Conservation (phyloP, 2,888 invertebrate species). For the Rhyacophila evoluta region DNA sequence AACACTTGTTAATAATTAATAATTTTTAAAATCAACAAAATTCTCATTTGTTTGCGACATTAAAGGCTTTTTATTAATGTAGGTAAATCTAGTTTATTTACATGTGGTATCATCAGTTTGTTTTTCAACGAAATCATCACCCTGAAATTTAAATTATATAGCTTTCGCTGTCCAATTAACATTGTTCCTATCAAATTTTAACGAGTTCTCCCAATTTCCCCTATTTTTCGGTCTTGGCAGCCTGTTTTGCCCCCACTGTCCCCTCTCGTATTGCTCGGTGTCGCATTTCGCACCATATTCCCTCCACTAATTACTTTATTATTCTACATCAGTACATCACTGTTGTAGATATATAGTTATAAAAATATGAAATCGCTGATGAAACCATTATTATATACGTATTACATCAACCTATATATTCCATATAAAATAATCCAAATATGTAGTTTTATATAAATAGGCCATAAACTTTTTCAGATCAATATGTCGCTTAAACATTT, state of each 20-base stretch:
- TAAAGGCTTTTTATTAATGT: too few species aligned
- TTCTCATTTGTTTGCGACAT: background rate
- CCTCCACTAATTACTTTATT: slow-evolving; percentile 54
- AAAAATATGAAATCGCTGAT: slow-evolving; percentile 8
- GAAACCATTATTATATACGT: background rate
- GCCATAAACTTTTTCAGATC: too few species aligned
- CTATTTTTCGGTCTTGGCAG: background rate
- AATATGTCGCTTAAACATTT: too few species aligned
- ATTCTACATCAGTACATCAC: slow-evolving; percentile 40
- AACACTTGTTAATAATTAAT: too few species aligned
- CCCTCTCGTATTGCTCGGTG: slow-evolving; percentile 46
- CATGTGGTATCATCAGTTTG: too few species aligned
- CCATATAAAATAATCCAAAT: too few species aligned
- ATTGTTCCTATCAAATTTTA: slow-evolving; percentile 57
- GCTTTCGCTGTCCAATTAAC: slow-evolving; percentile 56
- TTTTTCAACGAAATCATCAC: background rate
- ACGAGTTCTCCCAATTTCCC: slow-evolving; percentile 51
- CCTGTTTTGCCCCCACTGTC: background rate
- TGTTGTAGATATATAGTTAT: background rate
- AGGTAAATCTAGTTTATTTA: too few species aligned
- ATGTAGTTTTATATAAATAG: too few species aligned
- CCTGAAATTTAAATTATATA: slow-evolving; percentile 20
- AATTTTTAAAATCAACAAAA: too few species aligned
- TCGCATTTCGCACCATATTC: slow-evolving; percentile 53
- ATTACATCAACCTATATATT: too few species aligned